Evolutionary conservation across 2,888 invertebrate genomes (phyloP), one percentile per base, ranked within the genome.

Genomic region (Oxytorus armatus): DNA sequence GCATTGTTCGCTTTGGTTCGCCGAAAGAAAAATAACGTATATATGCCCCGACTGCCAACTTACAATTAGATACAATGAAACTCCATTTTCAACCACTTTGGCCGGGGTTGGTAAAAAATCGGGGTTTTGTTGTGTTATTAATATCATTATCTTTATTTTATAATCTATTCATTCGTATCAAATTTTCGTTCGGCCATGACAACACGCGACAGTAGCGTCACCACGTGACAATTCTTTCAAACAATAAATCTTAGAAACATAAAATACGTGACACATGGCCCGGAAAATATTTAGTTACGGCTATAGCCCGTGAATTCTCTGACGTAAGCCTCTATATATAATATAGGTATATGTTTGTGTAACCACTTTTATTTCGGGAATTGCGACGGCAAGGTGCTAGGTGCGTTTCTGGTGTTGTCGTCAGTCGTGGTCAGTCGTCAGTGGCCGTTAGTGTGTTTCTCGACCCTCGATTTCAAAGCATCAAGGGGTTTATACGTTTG

Each of bases 281-380:
- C 18, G 11, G 16, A 0, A 5, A 14, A 18, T 1, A 25, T 18
- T 11, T 0, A 29, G 1, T 23, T 68, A 57, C 69, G 29, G 44
- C 7, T 55, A 44, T 69, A 5, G 69, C 18, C 2, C n/a, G 25
- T 8, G 1, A 11, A 39, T 5, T 44, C n/a, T 36, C 69, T 69
- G 69, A 69, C 55, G 42, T 42, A 69, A 42, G 25, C 18, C 25
- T 14, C 39, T 14, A 23, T n/a, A 21, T 21, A 8, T 68, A n/a
- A 16, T 25, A 10, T 10, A 39, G 29, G 3, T 29, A 11, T 18
- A 21, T 29, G 25, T 33, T 29, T 29, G 29, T 29, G 29, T 29
- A 29, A 21, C 55, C 77, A 69, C 63, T 65, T 69, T 79, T 79
- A 79, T 79, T 79, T 79, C 65, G 57, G 74, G 78, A n/a, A 49